Base-by-base conservation (phyloP, 2,113 vertebrate species). In the Microcebus jonahi region DNA sequence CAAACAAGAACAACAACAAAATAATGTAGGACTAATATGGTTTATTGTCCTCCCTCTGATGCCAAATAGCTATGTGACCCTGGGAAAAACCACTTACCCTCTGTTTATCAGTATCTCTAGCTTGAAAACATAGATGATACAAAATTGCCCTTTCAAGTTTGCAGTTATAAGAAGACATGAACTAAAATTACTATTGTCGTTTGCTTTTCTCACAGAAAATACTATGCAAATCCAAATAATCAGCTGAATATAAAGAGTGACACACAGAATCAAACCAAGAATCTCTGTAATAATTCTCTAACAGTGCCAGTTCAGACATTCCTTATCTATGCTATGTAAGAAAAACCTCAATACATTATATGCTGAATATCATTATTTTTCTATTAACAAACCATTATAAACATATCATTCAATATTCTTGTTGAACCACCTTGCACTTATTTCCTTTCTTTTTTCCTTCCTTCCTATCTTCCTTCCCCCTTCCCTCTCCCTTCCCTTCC, bases 161-260 rank as follows among this genome's bases (percentile, higher is more conserved):
- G 13, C 84, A 85, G 8, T 85, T 88, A 73, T 85, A 17, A 93
- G 45, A 34, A 94, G 14, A 70, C 1, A 87, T 45, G 13, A 87
- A 48, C 17, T 36, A 70, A 80, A 53, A 87, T 75, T 91, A 31
- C 29, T 84, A 50, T 42, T 55, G 27, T 67, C 29, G 20, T 65
- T 57, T 81, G 5, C 13, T 77, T 76, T 82, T 45, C 36, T 83
- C 65, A 59, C 2, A 73, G 70, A 39, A 79, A 42, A 67, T 34
- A 55, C 18, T 85, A 61, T 21, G 17, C 1, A 94, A 85, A 92
- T 81, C 18, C 14, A 79, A 88, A 89, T 29, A 73, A 80, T 75
- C 14, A 84, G 14, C 57, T 87, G 57, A 80, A 77, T 84, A 59
- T 50, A 94, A 94, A 93, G 39, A 91, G 42, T 88, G 68, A 79